Conservation (phyloP, 2,888 invertebrate species). For the Tipula unca region DNA sequence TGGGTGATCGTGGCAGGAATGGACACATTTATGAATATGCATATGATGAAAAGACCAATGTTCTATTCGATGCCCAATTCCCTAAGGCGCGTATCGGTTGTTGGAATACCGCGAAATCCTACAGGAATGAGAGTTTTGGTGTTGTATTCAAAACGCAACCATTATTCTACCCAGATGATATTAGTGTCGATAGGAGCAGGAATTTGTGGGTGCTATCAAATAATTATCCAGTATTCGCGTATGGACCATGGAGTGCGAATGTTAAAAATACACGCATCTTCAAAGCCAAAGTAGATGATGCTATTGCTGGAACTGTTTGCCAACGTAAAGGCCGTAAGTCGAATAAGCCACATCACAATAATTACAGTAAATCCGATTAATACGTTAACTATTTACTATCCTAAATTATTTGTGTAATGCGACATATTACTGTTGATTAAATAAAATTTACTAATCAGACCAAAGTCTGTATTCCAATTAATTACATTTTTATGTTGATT, state of each 20-base stretch:
- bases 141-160: not conserved
- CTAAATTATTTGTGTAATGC: no score
- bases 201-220: not conserved
- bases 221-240: not conserved
- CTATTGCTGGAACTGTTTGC: not conserved
- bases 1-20: not conserved
- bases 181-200: not conserved
- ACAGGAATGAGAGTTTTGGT: not conserved
- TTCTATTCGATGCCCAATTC: not conserved
- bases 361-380: no score
- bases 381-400: no score
- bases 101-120: not conserved
- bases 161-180: not conserved
- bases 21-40: not conserved
- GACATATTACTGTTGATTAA: no score
- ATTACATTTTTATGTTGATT: no score
- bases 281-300: not conserved
- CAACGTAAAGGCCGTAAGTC: not conserved
- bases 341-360: not conserved
- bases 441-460: no score
- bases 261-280: not conserved
- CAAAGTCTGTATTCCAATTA: no score
- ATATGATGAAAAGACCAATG: not conserved
- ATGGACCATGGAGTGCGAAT: not conserved
- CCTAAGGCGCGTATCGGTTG: not conserved